These are phyloP conservation scores for Pseudorasbora parva DNA, from an alignment of 2,113 vertebrate species.

Conservation along the genomic window DNA sequence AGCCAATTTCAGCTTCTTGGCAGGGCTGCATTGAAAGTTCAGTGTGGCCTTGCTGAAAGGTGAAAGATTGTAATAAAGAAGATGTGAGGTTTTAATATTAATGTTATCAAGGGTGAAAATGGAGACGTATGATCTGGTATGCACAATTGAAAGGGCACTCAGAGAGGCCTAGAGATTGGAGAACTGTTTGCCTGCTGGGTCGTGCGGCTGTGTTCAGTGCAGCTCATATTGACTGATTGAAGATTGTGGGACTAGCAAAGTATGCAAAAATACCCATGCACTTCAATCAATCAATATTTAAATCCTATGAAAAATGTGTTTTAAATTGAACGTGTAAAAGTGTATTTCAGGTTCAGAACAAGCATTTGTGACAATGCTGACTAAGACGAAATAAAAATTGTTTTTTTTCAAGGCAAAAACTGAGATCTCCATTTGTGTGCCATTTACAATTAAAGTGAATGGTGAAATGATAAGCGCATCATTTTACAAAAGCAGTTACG, in stretches of 20 bases:
- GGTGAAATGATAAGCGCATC: background rate
- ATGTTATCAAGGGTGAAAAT: slow-evolving; percentile 37
- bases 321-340: background rate
- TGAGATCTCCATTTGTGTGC: background rate
- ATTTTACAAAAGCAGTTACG: background rate
- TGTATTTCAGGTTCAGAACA: background rate
- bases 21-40: slow-evolving; percentile 15
- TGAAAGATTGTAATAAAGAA: slow-evolving; percentile 43
- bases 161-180: slow-evolving; percentile 22
- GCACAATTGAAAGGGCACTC: slow-evolving; percentile 33
- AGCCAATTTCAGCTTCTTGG: slow-evolving; percentile 42
- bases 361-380: background rate
- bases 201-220: background rate
- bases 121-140: slow-evolving; percentile 35
- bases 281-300: slow-evolving; percentile 27
- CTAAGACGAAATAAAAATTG: background rate
- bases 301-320: background rate
- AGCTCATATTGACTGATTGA: slow-evolving; percentile 17
- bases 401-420: background rate
- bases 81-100: slow-evolving; percentile 43
- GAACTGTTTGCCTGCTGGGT: background rate
- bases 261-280: background rate
- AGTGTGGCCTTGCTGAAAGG: slow-evolving; percentile 44
- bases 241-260: slow-evolving; percentile 28
- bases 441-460: background rate